Evolutionary conservation across 1,140 invertebrate genomes (phyloP).

Genomic region (Panonychus citri): DNA sequence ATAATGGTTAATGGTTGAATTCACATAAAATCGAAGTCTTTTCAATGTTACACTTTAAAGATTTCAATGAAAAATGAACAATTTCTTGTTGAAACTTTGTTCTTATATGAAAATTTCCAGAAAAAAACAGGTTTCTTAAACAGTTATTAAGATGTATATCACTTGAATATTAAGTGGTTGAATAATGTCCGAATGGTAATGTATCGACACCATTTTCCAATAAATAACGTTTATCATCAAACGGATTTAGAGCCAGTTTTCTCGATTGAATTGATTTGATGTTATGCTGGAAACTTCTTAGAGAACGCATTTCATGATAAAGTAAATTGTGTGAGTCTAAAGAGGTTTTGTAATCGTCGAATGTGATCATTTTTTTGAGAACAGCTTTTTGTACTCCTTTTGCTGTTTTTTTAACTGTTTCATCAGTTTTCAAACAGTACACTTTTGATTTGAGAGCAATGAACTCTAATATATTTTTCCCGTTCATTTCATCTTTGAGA

Average conservation of each 20-base stretch:
- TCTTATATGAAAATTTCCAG: too few relatives aligned
- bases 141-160: too few relatives aligned
- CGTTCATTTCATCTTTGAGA: conserved; percentile 28
- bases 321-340: background rate
- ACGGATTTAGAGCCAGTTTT: background rate
- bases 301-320: background rate
- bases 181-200: background rate
- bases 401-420: background rate
- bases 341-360: background rate
- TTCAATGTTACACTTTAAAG: too few relatives aligned
- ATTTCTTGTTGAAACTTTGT: too few relatives aligned
- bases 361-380: too few relatives aligned
- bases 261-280: background rate
- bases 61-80: too few relatives aligned
- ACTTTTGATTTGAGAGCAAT: conserved; percentile 22
- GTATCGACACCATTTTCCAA: background rate
- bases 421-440: background rate
- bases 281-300: background rate
- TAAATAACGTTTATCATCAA: background rate
- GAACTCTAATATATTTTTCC: conserved; percentile 21
- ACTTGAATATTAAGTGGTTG: too few relatives aligned
- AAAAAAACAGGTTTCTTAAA: too few relatives aligned
- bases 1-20: too few relatives aligned
- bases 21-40: too few relatives aligned
- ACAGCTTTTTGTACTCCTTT: background rate